Evolutionary conservation across 2,113 vertebrate species (phyloP).

Genomic region (Microtus richardsoni): DNA sequence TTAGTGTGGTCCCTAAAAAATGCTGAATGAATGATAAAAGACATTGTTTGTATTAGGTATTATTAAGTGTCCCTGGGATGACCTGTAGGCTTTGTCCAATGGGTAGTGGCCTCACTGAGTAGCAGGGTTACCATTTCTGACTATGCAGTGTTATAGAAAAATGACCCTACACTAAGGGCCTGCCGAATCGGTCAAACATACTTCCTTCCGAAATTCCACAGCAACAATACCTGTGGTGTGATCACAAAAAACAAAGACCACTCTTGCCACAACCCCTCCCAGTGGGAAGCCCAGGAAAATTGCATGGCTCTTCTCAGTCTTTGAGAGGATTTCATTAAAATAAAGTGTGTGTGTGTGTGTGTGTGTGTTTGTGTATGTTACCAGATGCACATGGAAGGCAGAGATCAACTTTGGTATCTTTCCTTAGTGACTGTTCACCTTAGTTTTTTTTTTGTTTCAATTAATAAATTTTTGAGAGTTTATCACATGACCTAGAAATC

Average conservation of each 20-base stretch:
- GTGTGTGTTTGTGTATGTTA: not conserved
- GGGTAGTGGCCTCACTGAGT: not conserved
- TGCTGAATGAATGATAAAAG: not conserved
- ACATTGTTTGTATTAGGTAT: not conserved
- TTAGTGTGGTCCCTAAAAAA: not conserved
- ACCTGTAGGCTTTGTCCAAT: not conserved
- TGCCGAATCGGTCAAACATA: not conserved
- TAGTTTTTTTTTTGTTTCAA: not conserved
- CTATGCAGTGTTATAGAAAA: not conserved
- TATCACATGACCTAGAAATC: not conserved
- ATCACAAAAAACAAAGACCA: not conserved
- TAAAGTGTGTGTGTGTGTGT: not conserved
- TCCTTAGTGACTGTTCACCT: not conserved
- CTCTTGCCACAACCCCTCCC: fast-evolving
- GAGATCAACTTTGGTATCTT: not conserved
- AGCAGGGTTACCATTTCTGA: not conserved
- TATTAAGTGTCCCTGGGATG: not conserved
- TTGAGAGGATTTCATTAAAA: not conserved
- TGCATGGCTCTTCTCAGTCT: not conserved
- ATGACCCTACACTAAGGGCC: not conserved
- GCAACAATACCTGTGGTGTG: not conserved
- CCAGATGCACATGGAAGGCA: not conserved
- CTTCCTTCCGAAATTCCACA: not conserved
- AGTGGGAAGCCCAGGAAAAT: not conserved
- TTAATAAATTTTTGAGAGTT: not conserved